Evolutionary conservation across 2,797 vertebrate genomes (phyloP), one percentile per base, ranked within the genome.

Genomic region (Otolemur crassicaudatus): DNA sequence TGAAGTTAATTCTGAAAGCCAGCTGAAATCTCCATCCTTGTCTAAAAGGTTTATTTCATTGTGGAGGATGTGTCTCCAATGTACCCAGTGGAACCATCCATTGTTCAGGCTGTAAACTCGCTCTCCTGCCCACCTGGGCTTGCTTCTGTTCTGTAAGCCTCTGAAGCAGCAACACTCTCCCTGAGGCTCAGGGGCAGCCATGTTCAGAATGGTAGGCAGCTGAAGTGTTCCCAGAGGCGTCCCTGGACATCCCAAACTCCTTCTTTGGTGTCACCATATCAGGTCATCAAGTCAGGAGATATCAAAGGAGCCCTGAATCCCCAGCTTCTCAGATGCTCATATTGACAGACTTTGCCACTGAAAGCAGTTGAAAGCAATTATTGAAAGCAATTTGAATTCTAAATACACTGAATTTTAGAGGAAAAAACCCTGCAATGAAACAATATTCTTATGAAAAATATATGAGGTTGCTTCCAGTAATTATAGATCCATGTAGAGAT

Each of bases 401-500:
- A 69, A 97, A 98, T 92, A 97, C 94, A 90, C 94, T 82, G 83
- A 76, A 80, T 95, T 97, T 97, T 92, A 96, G 94, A 95, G 91
- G 16, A 80, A 84, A 91, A 97, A 92, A 94, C 85, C 73, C 34
- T 97, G 82, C 95, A 63, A 82, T n/a, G 96, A 95, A 96, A 96
- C 1, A 83, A 97, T 83, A 91, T 63, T 96, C 96, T 37, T 85
- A 97, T 98, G 97, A 98, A 98, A 98, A 98, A 97, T 98, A 86
- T 40, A 98, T 98, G 97, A 98, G 96, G 88, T 93, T 91, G 69
- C 93, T 98, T 98, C 98, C 98, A 97, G 97, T 98, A 98, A 98
- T 97, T 97, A 98, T 96, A 97, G 97, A 98, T 96, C 90, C 13
- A 93, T 72, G 73, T 2, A 17, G 94, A 94, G 94, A 77, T 93